Evolutionary conservation across 2,797 vertebrate species (phyloP).

Genomic region (Amphiprion clarkii): DNA sequence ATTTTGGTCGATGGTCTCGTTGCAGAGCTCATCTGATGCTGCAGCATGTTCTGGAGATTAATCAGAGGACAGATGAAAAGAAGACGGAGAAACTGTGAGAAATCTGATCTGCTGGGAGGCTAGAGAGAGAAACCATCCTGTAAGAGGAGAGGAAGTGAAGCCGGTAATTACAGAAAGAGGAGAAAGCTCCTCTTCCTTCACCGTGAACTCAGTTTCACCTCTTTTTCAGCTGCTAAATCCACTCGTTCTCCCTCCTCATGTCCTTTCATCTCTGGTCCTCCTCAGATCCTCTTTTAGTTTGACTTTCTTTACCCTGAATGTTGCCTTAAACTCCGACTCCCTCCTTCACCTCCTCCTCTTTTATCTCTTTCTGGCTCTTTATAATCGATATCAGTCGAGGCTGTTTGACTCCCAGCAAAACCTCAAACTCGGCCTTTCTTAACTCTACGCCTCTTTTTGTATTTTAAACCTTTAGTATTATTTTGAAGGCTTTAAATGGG

Average conservation of each 20-base stretch:
- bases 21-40: conserved; percentile 55
- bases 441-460: conserved; percentile 20
- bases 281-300: conserved; percentile 61
- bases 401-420: too few species aligned
- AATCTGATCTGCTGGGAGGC: not conserved
- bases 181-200: conserved; percentile 34
- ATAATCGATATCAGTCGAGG: too few species aligned
- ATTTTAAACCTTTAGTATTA: too few species aligned
- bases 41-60: conserved; percentile 50
- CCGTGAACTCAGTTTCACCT: conserved; percentile 72
- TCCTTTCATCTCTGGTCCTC: conserved; percentile 70
- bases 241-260: conserved; percentile 28
- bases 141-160: conserved; percentile 37
- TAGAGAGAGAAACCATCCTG: conserved; percentile 30
- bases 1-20: conserved; percentile 60
- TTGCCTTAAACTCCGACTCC: conserved; percentile 27
- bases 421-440: too few species aligned
- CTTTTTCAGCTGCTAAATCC: conserved; percentile 57
- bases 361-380: not conserved
- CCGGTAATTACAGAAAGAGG: conserved; percentile 60
- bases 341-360: conserved; percentile 38
- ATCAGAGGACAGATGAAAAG: not conserved
- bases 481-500: too few species aligned
- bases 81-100: not conserved
- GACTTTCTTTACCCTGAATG: conserved; percentile 41